Conservation (phyloP, 2,797 vertebrate species). For the Phylloscopus collybita region DNA sequence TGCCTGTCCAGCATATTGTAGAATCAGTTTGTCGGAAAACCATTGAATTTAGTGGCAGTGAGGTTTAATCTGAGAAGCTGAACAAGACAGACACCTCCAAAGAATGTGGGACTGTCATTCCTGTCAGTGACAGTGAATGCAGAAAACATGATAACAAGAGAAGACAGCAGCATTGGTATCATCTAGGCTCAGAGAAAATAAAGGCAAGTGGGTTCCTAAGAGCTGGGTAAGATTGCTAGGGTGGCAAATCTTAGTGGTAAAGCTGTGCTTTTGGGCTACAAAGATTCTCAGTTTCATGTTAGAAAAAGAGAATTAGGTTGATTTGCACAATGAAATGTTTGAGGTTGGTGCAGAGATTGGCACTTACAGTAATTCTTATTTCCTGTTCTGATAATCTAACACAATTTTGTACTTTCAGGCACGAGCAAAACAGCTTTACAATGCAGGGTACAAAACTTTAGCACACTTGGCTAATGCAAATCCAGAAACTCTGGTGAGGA, state of each 20-base stretch:
- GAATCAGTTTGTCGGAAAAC: neutral
- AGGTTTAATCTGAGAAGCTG: neutral
- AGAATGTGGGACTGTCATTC: neutral
- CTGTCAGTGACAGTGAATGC: neutral
- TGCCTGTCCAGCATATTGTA: neutral
- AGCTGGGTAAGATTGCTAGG: neutral
- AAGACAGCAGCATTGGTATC: neutral
- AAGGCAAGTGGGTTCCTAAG: neutral
- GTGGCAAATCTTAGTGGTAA: neutral
- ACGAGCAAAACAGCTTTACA: slow-evolving; percentile 91
- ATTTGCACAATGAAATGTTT: neutral
- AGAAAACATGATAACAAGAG: neutral
- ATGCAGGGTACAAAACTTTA: slow-evolving; percentile 88
- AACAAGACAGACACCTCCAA: neutral
- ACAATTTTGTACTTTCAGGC: slow-evolving; percentile 75
- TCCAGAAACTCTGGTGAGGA: slow-evolving; percentile 80
- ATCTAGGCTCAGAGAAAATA: neutral
- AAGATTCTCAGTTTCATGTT: neutral
- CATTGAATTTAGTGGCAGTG: neutral
- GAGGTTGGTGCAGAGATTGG: neutral
- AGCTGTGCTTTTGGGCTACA: neutral
- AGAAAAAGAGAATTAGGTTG: neutral
- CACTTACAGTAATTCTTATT: neutral
- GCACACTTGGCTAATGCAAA: slow-evolving; percentile 89
- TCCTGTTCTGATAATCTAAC: neutral